These are phyloP conservation scores for Salvelinus alpinus DNA, from an alignment of 2,113 vertebrate species.

Conservation along the genomic window DNA sequence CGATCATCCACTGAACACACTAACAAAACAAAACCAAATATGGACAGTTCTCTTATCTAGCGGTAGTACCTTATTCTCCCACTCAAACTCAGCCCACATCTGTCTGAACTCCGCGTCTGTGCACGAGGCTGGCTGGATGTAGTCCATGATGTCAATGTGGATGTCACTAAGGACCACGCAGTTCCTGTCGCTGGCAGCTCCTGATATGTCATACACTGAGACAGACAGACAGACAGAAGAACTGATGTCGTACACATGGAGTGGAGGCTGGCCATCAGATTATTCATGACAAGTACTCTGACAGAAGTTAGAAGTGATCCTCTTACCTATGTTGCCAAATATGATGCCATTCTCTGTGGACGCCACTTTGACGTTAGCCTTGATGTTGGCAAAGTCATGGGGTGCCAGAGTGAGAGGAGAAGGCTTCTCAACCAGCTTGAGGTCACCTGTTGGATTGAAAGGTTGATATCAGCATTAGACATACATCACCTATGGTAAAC, in stretches of 20 bases:
- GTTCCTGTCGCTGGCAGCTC: conserved; percentile 97
- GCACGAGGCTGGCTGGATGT: conserved; percentile 96
- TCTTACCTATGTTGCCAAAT: conserved; percentile 97
- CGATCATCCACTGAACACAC: no score
- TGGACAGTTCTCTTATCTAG: neutral
- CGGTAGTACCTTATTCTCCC: conserved; percentile 92
- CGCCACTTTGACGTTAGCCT: conserved; percentile 98
- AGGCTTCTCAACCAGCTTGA: conserved; percentile 97
- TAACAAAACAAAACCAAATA: neutral
- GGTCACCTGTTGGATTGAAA: conserved; percentile 78
- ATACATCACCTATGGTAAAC: neutral
- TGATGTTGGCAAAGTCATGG: conserved; percentile 99
- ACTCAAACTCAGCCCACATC: conserved; percentile 99
- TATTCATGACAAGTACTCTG: neutral
- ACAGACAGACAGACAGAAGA: conserved; percentile 9
- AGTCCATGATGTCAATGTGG: conserved; percentile 99
- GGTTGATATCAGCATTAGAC: neutral
- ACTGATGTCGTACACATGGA: neutral
- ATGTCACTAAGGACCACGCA: conserved; percentile 98
- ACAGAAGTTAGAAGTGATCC: neutral
- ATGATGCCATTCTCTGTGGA: conserved; percentile 99
- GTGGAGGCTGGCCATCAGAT: neutral
- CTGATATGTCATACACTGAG: conserved; percentile 95
- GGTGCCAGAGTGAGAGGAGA: conserved; percentile 96
- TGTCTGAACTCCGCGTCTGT: conserved; percentile 97